Base-by-base conservation (phyloP, 1,140 invertebrate species). In the Micrasema minimum region DNA sequence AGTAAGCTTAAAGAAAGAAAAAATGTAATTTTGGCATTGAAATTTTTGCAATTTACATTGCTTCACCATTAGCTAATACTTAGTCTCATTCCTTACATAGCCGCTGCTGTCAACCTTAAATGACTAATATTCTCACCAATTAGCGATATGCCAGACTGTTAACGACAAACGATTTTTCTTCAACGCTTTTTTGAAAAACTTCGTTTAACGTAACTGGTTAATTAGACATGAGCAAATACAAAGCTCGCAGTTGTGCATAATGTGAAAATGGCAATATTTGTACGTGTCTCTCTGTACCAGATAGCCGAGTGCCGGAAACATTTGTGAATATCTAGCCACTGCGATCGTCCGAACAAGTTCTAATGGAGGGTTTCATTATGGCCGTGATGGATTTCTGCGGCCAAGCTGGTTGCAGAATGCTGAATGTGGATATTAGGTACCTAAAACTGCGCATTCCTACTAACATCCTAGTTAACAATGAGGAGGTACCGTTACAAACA, bases 221-320 rank as follows among this genome's bases (percentile, higher is more conserved):
- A 41, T 22, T 38, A 59, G 55, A 41, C 10, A 12, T 2, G 2
- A n/a, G n/a, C n/a, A 22, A 43, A 43, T 16, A 59, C 16, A 59
- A 38, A 18, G 55, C 37, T 2, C 10, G 16, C 31, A 22, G 55
- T 59, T 59, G 38, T 59, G 35, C 55, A 20, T 12, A 53, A 26
- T 55, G 14, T 55, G 51, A 22, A 59, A 43, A 59, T 59, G 55
- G 55, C 37, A 22, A 59, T 38, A 41, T 59, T 59, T 41, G 55
- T 43, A 41, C 55, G 35, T 9, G 55, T n/a, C 35, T n/a, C 35
- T 64, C 12, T 46, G 61, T 26, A 48, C 61, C 41, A 64, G 61
- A 26, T 64, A 64, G 45, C 31, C n/a, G 46, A 64, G 23, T 59
- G 20, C 61, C 61, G 61, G 61, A 64, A 64, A 64, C 35, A 31